Percentiles rank a stretch among this genome's conserved stretches.
These are phyloP conservation scores for Brassicogethes aeneus DNA, from an alignment of 2,888 invertebrate species.

Conservation along the genomic window DNA sequence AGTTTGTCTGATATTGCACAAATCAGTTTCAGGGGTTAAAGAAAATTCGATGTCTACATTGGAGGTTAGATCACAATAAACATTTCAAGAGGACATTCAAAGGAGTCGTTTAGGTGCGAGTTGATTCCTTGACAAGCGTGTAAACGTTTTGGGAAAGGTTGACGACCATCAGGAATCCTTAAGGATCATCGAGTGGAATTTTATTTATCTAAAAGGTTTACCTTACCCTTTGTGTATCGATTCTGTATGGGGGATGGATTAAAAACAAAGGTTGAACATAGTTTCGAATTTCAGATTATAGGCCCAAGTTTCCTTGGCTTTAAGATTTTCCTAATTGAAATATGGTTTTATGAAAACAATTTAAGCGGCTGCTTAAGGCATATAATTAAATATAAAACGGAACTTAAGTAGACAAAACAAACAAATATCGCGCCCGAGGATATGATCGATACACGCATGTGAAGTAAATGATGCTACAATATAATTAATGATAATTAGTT, in stretches of 20 bases:
- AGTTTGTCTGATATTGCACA: too few species aligned
- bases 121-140: neutral
- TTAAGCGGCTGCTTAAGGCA: neutral
- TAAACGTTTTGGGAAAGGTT: slow-evolving; percentile 1
- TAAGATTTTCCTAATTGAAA: neutral
- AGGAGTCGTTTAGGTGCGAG: slow-evolving; percentile 24
- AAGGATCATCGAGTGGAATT: neutral
- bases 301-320: too few species aligned
- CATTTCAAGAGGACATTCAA: slow-evolving; percentile 26
- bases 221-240: too few species aligned
- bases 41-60: neutral
- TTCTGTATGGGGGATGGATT: too few species aligned
- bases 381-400: slow-evolving; percentile 1
- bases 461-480: slow-evolving; percentile 1
- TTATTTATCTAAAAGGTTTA: neutral
- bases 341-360: neutral
- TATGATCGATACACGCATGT: neutral
- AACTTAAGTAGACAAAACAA: neutral
- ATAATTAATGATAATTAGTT: neutral
- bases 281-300: too few species aligned
- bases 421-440: neutral
- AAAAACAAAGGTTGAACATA: too few species aligned
- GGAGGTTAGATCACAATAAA: slow-evolving; percentile 20
- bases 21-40: neutral
- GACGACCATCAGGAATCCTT: neutral